Conservation (phyloP, 2,888 invertebrate species). For the Morinoia aosen region DNA sequence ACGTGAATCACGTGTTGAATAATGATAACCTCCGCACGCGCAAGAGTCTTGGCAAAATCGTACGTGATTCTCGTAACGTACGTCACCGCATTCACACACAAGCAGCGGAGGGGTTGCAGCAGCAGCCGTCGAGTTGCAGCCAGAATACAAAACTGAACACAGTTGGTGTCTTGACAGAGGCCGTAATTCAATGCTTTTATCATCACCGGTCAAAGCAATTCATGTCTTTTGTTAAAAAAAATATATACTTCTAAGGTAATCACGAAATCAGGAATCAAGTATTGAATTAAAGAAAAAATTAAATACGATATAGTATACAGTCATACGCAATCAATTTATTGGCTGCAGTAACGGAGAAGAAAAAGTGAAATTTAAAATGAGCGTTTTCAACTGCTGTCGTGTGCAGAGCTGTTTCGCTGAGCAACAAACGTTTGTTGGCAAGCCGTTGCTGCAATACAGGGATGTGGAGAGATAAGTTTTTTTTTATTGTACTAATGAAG, state of each 20-base stretch:
- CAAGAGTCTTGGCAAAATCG: not conserved
- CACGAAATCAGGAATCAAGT: not conserved
- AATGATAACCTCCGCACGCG: not conserved
- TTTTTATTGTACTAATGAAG: too few relatives aligned
- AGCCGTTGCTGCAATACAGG: too few relatives aligned
- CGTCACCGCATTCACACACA: not conserved
- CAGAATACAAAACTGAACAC: not conserved
- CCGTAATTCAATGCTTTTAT: not conserved
- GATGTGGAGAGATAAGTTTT: too few relatives aligned
- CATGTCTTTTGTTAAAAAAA: not conserved
- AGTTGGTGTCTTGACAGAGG: not conserved
- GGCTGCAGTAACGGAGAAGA: too few relatives aligned
- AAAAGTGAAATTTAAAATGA: not conserved
- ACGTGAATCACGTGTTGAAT: too few relatives aligned
- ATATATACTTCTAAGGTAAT: not conserved
- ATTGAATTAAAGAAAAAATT: not conserved
- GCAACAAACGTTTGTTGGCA: not conserved
- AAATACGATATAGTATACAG: not conserved
- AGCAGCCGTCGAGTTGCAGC: not conserved
- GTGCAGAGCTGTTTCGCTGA: not conserved
- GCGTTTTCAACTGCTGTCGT: not conserved
- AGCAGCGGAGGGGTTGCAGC: not conserved
- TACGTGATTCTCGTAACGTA: not conserved
- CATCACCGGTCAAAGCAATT: not conserved
- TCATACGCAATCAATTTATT: too few relatives aligned